A percentile compares a stretch with the other conserved stretches of the same genome.
Evolutionary conservation across 2,888 invertebrate genomes (phyloP).

Genomic region (Nasonovia ribisnigri): DNA sequence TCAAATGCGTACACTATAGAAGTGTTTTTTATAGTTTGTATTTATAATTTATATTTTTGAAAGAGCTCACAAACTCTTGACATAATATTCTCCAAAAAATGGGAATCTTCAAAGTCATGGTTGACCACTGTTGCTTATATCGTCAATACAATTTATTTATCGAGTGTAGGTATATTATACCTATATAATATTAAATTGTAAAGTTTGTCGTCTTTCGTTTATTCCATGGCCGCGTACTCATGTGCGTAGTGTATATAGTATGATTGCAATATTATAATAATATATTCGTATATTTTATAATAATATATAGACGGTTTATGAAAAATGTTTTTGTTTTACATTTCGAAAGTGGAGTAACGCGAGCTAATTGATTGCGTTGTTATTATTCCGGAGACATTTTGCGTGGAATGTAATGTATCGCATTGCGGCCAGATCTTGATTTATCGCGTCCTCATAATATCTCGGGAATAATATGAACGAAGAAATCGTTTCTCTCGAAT

Average conservation of each 20-base stretch:
- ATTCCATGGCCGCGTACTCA: not conserved
- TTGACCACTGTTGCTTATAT: not conserved
- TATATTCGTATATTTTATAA: not conserved
- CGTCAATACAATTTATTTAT: not conserved
- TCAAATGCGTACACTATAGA: not conserved
- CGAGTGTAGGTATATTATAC: not conserved
- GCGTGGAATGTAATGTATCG: not conserved
- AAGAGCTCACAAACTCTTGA: not conserved
- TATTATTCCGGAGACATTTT: not conserved
- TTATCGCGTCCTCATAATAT: slow-evolving; percentile 13
- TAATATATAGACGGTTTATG: not conserved
- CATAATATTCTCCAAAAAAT: not conserved
- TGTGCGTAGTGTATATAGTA: not conserved
- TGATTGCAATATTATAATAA: not conserved
- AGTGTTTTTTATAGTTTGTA: not conserved
- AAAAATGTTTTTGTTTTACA: not conserved
- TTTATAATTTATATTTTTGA: not conserved
- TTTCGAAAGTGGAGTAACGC: not conserved
- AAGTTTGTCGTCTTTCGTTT: not conserved
- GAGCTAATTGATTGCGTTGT: slow-evolving; percentile 13
- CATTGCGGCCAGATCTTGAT: slow-evolving; percentile 24
- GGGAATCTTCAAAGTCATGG: not conserved
- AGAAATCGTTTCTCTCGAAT: slow-evolving; percentile 8
- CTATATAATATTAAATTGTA: not conserved
- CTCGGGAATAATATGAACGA: not conserved